These are phyloP conservation scores for Troilus luridus DNA, from an alignment of 2,888 invertebrate genomes.

Conservation along the genomic window DNA sequence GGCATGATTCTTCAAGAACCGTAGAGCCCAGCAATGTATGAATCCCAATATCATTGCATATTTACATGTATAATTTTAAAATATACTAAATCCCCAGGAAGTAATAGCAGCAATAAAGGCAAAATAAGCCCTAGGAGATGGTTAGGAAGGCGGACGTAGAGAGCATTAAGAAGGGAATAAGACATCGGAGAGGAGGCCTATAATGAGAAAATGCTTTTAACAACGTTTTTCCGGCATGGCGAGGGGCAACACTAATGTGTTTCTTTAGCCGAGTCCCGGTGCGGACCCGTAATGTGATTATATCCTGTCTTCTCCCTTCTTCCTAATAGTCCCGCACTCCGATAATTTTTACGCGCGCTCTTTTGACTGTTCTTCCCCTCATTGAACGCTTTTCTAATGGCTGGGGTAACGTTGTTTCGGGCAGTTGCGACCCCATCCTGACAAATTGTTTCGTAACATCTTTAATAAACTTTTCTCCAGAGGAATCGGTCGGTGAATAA, in stretches of 20 bases:
- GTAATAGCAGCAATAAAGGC: background rate
- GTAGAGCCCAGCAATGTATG: too few species aligned
- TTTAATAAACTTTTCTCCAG: background rate
- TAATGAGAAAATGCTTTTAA: slow-evolving; percentile 68
- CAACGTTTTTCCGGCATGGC: slow-evolving; percentile 62
- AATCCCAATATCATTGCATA: too few species aligned
- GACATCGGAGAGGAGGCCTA: background rate
- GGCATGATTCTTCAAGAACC: too few species aligned
- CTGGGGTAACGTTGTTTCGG: background rate
- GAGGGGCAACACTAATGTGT: slow-evolving; percentile 61
- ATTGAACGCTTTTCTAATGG: slow-evolving; percentile 30
- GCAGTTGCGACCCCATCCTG: background rate
- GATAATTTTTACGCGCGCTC: background rate
- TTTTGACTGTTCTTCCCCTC: slow-evolving; percentile 28
- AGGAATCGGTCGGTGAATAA: background rate
- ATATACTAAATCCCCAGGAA: too few species aligned
- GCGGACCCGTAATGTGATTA: slow-evolving; percentile 62
- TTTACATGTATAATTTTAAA: too few species aligned
- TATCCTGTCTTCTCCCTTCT: slow-evolving; percentile 60
- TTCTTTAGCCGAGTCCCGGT: slow-evolving; percentile 59
- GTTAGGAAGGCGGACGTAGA: background rate
- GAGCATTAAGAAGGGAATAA: slow-evolving; percentile 35
- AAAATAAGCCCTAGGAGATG: background rate
- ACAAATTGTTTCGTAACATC: background rate
- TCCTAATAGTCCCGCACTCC: background rate